Conservation (phyloP, 2,888 invertebrate species). For the Cheilosia scutellata region DNA sequence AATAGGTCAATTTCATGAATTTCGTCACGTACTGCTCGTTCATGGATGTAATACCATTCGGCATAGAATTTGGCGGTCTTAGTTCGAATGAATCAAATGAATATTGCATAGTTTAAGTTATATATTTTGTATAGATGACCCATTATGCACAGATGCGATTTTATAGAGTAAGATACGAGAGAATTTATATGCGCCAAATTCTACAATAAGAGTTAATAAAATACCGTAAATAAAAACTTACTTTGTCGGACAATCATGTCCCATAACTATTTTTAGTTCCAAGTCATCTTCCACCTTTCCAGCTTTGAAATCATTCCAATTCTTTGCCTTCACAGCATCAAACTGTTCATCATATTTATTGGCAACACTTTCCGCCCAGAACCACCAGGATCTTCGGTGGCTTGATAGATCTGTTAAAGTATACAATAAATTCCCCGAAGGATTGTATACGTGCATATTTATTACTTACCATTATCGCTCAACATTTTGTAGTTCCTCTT, state of each 20-base stretch:
- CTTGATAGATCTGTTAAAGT: constrained; percentile 85
- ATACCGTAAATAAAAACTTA: constrained; percentile 67
- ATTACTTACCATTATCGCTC: constrained; percentile 80
- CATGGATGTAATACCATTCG: too few species aligned
- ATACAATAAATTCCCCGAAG: background rate
- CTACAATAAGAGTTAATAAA: too few species aligned
- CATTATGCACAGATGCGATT: too few species aligned
- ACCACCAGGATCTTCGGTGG: constrained; percentile 87
- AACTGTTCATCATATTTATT: constrained; percentile 83
- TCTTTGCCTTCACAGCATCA: constrained; percentile 86
- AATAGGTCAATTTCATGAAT: too few species aligned
- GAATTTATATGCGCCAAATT: too few species aligned
- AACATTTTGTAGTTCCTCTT: constrained; percentile 82
- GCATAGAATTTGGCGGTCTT: too few species aligned
- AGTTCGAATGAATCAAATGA: too few species aligned
- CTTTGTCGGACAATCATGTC: constrained; percentile 81
- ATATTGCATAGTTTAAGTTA: too few species aligned
- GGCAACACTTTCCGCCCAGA: constrained; percentile 86
- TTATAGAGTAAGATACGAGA: too few species aligned
- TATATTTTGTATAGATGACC: too few species aligned
- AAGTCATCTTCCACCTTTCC: constrained; percentile 77
- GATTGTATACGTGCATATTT: background rate
- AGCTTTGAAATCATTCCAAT: constrained; percentile 86
- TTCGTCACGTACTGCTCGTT: too few species aligned
- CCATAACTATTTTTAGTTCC: constrained; percentile 80